Evolutionary conservation across 1,140 invertebrate species (phyloP).

Genomic region (Trichogramma pretiosum): DNA sequence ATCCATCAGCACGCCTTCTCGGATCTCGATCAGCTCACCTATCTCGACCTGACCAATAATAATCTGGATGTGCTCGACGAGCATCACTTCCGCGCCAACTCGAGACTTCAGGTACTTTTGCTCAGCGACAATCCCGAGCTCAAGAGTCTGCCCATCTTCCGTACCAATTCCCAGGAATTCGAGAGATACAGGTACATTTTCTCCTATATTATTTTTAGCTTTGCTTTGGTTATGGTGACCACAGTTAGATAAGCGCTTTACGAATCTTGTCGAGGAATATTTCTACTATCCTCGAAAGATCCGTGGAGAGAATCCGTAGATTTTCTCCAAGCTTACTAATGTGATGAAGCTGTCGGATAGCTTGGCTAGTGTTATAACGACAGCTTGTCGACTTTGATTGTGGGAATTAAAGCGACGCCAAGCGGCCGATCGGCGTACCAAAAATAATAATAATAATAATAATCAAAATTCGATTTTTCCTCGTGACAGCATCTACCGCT

Average conservation of each 20-base stretch:
- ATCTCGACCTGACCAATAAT: conserved; percentile 62
- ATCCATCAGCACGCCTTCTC: conserved; percentile 60
- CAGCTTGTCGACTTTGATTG: too few relatives aligned
- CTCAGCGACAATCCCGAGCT: conserved; percentile 58
- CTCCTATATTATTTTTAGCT: too few relatives aligned
- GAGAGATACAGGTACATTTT: conserved; percentile 30
- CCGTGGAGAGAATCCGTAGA: too few relatives aligned
- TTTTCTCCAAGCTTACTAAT: too few relatives aligned
- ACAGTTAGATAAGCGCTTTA: too few relatives aligned
- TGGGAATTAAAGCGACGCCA: too few relatives aligned
- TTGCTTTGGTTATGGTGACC: too few relatives aligned
- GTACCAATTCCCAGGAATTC: conserved; percentile 27
- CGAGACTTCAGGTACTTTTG: conserved; percentile 56
- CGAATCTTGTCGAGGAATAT: too few relatives aligned
- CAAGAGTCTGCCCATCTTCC: conserved; percentile 49
- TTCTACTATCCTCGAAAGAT: too few relatives aligned
- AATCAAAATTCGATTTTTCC: conserved; percentile 1
- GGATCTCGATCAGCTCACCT: conserved; percentile 50
- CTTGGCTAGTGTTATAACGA: too few relatives aligned
- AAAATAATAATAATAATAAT: conserved; percentile 30
- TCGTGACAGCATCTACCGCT: conserved; percentile 54
- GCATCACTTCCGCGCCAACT: conserved; percentile 57
- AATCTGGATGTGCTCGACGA: conserved; percentile 52
- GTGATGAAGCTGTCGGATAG: too few relatives aligned
- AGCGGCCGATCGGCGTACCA: too few relatives aligned